Percentiles rank a stretch among this genome's conserved stretches.
Evolutionary conservation across 2,113 vertebrate species (phyloP).

Genomic region (Antidorcas marsupialis): DNA sequence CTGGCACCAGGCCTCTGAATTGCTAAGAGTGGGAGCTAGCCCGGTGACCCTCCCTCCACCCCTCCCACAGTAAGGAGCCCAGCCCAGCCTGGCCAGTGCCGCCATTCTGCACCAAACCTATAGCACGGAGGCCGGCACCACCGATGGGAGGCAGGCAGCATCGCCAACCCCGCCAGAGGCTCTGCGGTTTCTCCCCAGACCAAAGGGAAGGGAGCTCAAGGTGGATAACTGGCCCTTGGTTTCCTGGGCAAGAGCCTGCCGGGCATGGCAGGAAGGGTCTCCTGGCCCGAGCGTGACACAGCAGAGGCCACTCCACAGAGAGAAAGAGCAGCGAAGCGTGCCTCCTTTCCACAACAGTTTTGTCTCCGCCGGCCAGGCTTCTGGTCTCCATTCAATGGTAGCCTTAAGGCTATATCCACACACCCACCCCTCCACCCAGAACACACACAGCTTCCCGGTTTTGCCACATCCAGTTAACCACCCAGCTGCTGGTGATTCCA

Average conservation of each 20-base stretch:
- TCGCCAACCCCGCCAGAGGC: neutral
- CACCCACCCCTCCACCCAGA: neutral
- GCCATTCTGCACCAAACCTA: constrained; percentile 5
- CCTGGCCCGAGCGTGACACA: constrained; percentile 42
- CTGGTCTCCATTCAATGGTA: neutral
- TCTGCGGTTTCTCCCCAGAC: constrained; percentile 46
- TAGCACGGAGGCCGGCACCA: neutral
- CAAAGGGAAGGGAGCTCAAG: constrained; percentile 43
- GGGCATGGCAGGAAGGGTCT: constrained; percentile 51
- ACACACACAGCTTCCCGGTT: neutral
- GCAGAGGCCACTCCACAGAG: neutral
- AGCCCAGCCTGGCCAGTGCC: neutral
- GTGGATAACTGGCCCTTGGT: constrained; percentile 56
- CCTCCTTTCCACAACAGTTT: neutral
- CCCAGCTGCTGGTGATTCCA: neutral
- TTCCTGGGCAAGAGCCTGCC: constrained; percentile 44
- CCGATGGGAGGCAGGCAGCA: neutral
- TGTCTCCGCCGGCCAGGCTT: neutral
- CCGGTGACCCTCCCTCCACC: neutral
- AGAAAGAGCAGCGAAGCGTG: neutral
- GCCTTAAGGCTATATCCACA: neutral
- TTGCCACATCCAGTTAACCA: neutral
- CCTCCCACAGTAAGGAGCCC: neutral
- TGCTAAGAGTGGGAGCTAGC: neutral
- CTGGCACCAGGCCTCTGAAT: neutral